Base-by-base conservation (phyloP, 2,888 invertebrate species). In the Melikaiella ostensackeni region DNA sequence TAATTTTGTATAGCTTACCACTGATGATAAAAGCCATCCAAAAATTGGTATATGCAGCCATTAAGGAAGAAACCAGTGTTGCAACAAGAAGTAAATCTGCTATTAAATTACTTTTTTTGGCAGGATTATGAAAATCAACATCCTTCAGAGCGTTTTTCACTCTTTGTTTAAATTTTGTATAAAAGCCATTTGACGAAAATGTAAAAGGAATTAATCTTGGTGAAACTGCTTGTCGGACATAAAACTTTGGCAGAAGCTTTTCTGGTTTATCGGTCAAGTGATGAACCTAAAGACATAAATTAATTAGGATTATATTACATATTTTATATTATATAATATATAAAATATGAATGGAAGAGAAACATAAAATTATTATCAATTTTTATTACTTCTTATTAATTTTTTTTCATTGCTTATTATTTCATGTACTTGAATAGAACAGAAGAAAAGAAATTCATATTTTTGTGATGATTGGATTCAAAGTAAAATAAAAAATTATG, bases 161-260 rank as follows among this genome's bases (percentile, higher is more conserved):
- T 50, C 93, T 93, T 62, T 90, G 91, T 88, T 95, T 96, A 8
- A 97, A 92, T 0, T 95, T 95, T 85, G 91, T 93, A 87, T 95
- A 97, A 88, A 97, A 97, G 0, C 96, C 96, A 84, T 95, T 93
- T 19, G 95, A 93, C 74, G 95, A 91, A 86, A 97, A 95, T 0
- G 96, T 96, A 84, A 95, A 94, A 0, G 96, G 95, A 0, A 95
- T 94, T 87, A 94, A 95, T 84, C 96, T 92, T 0, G 94, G 93
- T 2, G 92, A 92, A 66, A 88, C 92, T 0, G 96, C 95, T 74
- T 95, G 93, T 33, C 93, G 92, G 0, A 96, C 92, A 88, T 93
- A 95, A 86, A 93, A 96, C 85, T 95, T 95, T n/a, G 92, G 91
- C 5, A 96, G 89, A 75, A 95, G 86, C 82, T 92, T 92, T 84